phyloP scores from a whole-genome alignment of 2,113 vertebrate genomes.

The Hemibagrus wyckioides region DNA sequence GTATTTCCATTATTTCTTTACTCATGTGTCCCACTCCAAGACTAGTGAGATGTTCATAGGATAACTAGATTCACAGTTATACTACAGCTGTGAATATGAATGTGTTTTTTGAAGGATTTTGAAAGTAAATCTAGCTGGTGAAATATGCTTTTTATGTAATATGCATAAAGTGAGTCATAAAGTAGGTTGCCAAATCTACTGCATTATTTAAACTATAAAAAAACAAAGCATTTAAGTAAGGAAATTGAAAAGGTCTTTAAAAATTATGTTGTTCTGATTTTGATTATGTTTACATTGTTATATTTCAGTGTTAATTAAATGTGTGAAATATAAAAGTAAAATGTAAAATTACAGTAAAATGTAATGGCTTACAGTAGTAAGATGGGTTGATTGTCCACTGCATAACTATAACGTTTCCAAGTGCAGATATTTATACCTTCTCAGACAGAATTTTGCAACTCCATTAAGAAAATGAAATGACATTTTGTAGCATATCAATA shows the following conservation, averaged over 20 bases:
- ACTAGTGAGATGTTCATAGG: not conserved
- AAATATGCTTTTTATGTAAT: not conserved
- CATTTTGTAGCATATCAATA: not conserved
- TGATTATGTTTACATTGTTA: not conserved
- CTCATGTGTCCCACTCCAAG: not conserved
- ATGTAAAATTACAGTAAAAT: too few relatives aligned
- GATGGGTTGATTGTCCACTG: not conserved
- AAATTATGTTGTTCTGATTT: not conserved
- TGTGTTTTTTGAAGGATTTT: not conserved
- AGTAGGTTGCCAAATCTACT: conserved; percentile 39
- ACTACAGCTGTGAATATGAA: not conserved
- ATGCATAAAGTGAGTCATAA: not conserved
- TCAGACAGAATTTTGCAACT: not conserved
- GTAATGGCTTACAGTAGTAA: not conserved
- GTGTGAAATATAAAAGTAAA: too few relatives aligned
- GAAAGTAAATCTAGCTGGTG: not conserved
- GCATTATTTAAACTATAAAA: conserved; percentile 37
- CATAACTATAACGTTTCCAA: too few relatives aligned
- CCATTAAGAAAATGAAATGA: not conserved
- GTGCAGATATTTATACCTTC: not conserved
- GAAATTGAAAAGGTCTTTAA: not conserved
- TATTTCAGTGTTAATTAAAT: too few relatives aligned
- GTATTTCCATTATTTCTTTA: not conserved
- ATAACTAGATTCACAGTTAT: not conserved
- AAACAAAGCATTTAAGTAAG: not conserved